phyloP scores from a whole-genome alignment of 1,140 invertebrate genomes.

The Bursaphelenchus mucronatus region DNA sequence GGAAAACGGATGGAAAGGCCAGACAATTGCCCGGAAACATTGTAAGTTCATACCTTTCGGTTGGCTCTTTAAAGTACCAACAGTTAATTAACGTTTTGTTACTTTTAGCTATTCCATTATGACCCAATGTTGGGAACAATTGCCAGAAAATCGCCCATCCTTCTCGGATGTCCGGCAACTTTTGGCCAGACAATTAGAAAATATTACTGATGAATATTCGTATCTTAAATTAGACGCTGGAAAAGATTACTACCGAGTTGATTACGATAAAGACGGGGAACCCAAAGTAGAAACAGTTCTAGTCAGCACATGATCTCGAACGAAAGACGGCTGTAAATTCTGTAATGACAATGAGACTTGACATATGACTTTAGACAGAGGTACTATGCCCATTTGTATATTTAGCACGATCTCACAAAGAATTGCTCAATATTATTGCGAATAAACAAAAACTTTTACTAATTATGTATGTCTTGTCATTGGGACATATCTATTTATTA shows the following conservation, averaged over 20 bases:
- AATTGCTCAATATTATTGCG: no score
- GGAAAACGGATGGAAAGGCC: constrained; percentile 63
- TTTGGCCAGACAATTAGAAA: constrained; percentile 55
- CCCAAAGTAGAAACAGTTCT: background rate
- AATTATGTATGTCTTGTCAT: no score
- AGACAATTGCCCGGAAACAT: constrained; percentile 62
- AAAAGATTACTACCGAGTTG: constrained; percentile 58
- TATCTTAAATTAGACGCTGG: constrained; percentile 57
- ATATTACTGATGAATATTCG: constrained; percentile 57
- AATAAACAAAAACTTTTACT: no score
- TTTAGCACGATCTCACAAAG: no score
- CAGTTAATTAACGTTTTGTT: background rate
- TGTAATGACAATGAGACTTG: no score
- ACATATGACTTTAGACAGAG: no score
- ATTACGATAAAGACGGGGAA: constrained; percentile 34
- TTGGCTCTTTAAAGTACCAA: background rate
- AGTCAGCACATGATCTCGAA: no score
- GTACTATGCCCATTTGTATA: no score
- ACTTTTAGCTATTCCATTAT: constrained; percentile 54
- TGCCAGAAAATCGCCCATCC: constrained; percentile 43
- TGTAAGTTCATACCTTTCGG: constrained; percentile 57
- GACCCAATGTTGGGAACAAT: constrained; percentile 50
- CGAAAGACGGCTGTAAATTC: no score
- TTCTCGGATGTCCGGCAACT: constrained; percentile 52
- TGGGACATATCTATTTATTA: no score